These are phyloP conservation scores for Lapara coniferarum DNA, from an alignment of 2,888 invertebrate species.

Conservation along the genomic window DNA sequence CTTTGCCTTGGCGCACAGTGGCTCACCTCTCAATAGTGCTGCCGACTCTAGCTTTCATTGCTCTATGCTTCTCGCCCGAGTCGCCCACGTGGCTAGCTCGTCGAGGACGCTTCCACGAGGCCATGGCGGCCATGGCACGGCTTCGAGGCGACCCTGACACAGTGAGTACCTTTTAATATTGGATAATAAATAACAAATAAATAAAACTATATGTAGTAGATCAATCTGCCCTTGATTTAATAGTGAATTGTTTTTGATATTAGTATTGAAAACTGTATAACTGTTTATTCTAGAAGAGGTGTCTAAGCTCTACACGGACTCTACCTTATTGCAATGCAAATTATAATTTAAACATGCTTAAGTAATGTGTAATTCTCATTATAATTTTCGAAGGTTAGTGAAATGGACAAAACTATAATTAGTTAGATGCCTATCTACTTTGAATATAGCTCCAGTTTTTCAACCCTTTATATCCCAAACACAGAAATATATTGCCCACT, in stretches of 20 bases:
- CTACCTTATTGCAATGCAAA: too few relatives aligned
- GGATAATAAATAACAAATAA: constrained; percentile 24
- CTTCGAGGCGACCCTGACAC: constrained; percentile 84
- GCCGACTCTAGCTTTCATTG: constrained; percentile 84
- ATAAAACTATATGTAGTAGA: not conserved
- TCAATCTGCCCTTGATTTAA: not conserved
- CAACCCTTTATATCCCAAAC: too few relatives aligned
- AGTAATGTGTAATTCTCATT: too few relatives aligned
- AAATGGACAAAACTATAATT: too few relatives aligned
- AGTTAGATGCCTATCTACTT: too few relatives aligned
- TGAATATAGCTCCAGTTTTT: too few relatives aligned
- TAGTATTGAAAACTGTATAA: not conserved
- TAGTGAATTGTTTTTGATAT: not conserved
- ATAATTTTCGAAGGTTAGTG: too few relatives aligned
- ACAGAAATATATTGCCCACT: too few relatives aligned
- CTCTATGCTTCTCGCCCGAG: constrained; percentile 88
- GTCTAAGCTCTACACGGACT: too few relatives aligned
- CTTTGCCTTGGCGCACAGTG: constrained; percentile 87
- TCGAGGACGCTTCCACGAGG: constrained; percentile 81
- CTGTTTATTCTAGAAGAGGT: too few relatives aligned
- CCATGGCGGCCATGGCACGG: constrained; percentile 83
- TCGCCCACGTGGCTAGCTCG: constrained; percentile 90
- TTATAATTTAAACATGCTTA: too few relatives aligned
- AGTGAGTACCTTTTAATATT: constrained; percentile 63
- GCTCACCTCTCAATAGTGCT: constrained; percentile 86